These are phyloP conservation scores for Cabera pusaria DNA, from an alignment of 2,888 invertebrate species.

Conservation along the genomic window DNA sequence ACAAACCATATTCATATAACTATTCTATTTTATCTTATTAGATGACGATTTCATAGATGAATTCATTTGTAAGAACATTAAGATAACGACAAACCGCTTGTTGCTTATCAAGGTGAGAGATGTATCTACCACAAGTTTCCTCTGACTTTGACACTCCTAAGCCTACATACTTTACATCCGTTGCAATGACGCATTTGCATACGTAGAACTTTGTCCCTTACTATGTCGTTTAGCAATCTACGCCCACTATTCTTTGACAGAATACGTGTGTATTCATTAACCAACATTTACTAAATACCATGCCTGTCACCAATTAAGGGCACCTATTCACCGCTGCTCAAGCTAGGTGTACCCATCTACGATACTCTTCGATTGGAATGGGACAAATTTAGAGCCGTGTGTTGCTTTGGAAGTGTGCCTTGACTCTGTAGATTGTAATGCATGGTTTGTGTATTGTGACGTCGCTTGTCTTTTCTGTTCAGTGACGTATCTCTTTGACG, in stretches of 20 bases:
- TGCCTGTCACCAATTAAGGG: conserved; percentile 28
- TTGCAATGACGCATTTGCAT: conserved; percentile 14
- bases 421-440: too few species aligned
- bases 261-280: too few species aligned
- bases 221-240: conserved; percentile 49
- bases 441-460: conserved; percentile 26
- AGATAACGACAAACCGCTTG: too few species aligned
- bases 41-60: conserved; percentile 9
- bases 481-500: conserved; percentile 22
- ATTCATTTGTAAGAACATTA: background rate
- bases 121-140: too few species aligned
- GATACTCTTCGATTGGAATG: too few species aligned
- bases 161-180: background rate
- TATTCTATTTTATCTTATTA: conserved; percentile 16
- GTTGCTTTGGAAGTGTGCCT: too few species aligned
- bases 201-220: conserved; percentile 12
- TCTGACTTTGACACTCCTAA: conserved; percentile 1
- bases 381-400: too few species aligned
- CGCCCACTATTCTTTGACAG: too few species aligned
- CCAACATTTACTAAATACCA: conserved; percentile 27
- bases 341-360: too few species aligned
- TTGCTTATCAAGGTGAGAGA: too few species aligned
- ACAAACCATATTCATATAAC: too few species aligned
- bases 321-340: too few species aligned
- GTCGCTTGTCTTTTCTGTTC: conserved; percentile 22